Base-by-base conservation (phyloP, 2,113 vertebrate species). In the Oriolus oriolus region DNA sequence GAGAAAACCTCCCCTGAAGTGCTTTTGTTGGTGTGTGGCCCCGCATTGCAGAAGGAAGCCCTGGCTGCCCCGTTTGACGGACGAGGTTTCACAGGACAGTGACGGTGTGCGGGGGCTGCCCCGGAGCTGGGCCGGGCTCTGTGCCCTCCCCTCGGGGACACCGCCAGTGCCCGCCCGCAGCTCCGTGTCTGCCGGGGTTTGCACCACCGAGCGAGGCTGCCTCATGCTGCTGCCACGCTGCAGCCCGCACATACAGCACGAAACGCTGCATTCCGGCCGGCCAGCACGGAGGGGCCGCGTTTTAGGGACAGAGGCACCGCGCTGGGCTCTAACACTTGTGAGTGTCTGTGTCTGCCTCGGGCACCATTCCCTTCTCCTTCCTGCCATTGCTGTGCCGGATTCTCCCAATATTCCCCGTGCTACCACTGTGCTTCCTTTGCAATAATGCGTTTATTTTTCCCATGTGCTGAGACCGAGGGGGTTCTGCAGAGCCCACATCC, bases 211-310 rank as follows among this genome's bases (percentile, higher is more conserved):
- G 54, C 0, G 1, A 5, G 7, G 63, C 61, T 27, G 4, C 66
- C 39, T 79, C 37, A 10, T 26, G 44, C 2, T 21, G 44, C 56
- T 1, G 14, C 41, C 7, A 2, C 4, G 8, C 47, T 21, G 49
- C 37, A 61, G 59, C n/a, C n/a, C 7, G 27, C 42, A 52, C 47
- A 41, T 2, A 14, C 59, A 31, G n/a, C 26, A 27, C 10, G 42
- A 17, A 41, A 23, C 8, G 2, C 2, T 35, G n/a, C n/a, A n/a
- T n/a, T n/a, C n/a, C n/a, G n/a, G 3, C 17, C 30, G 12, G n/a
- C 3, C 18, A 18, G 63, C 35, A 7, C 3, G 1, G 4, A 4
- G 5, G 0, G 5, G 8, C 4, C 10, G 13, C 4, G 73, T 2
- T 30, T 18, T 6, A 23, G 6, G 24, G 21, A 10, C 1, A 26